Base-by-base conservation (phyloP, 2,888 invertebrate genomes). In the Drosophila pseudotalamancana region DNA sequence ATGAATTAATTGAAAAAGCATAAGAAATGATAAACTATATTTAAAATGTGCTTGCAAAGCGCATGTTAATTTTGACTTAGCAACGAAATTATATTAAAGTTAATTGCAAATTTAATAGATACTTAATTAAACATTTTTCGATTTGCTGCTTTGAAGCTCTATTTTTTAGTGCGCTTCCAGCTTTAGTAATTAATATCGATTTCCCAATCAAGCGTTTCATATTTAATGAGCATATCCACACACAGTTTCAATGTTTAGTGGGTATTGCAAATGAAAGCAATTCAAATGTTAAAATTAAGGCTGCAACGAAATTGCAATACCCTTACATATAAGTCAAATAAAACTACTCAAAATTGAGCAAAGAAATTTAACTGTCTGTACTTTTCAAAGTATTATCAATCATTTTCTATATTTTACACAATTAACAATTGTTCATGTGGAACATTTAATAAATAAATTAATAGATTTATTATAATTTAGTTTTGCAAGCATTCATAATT, bases 121-220 rank as follows among this genome's bases (percentile, higher is more conserved):
- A 27, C 31, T 32, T 4, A 64, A 37, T 34, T 14, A 25, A 29
- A 21, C 14, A 12, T 42, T 25, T 27, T 16, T 25, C 16, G 25
- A 6, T 14, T 34, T 27, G 34, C 9, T 37, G 27, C 21, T 5
- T 8, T 39, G 23, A 11, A 39, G 19, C 25, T 32, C 2, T 4
- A 27, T 23, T 27, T 16, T 16, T 3, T 11, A 40, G 37, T n/a
- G 9, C 14, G 21, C 6, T n/a, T 8, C 11, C 6, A 31, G 21
- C 23, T 51, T 11, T 1, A 37, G 35, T 42, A 56, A 35, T 34
- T 39, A 11, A 9, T 55, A 78, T 77, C 42, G 61, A 72, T 72
- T 78, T 60, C 48, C 11, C 1, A 25, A 51, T 42, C 39, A 31
- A 53, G 29, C 35, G 8, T 31, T 27, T 6, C 23, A 53, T 51